These are phyloP conservation scores for Poliocrania exsul DNA, from an alignment of 2,797 vertebrate genomes.

Conservation along the genomic window DNA sequence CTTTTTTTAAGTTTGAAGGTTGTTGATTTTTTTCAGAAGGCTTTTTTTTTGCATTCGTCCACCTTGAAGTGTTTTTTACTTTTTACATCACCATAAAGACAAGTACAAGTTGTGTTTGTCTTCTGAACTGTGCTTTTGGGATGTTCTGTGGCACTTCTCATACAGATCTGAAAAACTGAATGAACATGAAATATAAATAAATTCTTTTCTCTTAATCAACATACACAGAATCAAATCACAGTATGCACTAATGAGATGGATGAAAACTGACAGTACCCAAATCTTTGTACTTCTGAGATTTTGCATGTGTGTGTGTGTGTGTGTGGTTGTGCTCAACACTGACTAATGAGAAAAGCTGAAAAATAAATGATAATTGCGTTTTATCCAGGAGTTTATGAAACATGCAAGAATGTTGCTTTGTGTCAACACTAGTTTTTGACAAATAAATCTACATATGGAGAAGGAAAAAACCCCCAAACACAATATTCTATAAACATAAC, in stretches of 20 bases:
- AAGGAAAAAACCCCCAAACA: background rate
- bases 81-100: background rate
- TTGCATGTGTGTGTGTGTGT: background rate
- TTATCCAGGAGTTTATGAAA: background rate
- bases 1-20: background rate
- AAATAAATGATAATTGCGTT: constrained; percentile 7
- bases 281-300: background rate
- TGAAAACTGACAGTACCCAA: background rate
- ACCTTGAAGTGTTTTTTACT: constrained; percentile 32
- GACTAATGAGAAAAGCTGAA: constrained; percentile 2
- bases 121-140: background rate
- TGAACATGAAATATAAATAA: background rate
- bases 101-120: background rate
- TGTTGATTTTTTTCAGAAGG: constrained; percentile 42
- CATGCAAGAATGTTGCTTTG: background rate
- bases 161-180: background rate
- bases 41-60: background rate
- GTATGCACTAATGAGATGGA: background rate
- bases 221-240: background rate
- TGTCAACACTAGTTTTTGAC: background rate
- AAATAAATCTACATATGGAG: background rate
- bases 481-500: background rate
- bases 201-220: background rate
- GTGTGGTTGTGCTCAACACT: background rate
- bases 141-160: background rate